Percentiles rank a stretch among this genome's conserved stretches.
These are phyloP conservation scores for Engystomops pustulosus DNA, from an alignment of 2,113 vertebrate species.

Conservation along the genomic window DNA sequence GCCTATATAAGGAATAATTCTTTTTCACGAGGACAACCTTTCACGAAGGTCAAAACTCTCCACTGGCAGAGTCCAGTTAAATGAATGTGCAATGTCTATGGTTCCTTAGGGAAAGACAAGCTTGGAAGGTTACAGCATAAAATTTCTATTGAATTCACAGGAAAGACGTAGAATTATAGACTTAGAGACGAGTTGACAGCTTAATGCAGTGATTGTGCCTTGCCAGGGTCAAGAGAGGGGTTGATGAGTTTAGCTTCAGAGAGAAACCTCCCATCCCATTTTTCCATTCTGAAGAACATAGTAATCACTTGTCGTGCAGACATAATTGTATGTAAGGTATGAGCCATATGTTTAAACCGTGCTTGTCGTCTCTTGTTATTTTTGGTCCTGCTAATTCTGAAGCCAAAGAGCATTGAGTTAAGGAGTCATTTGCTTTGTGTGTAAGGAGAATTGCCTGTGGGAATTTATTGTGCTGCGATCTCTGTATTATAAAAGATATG, in stretches of 20 bases:
- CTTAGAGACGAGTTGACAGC: slow-evolving; percentile 54
- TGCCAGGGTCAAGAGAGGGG: slow-evolving; percentile 45
- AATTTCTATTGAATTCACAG: slow-evolving; percentile 44
- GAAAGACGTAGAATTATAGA: slow-evolving; percentile 52
- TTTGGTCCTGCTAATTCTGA: slow-evolving; percentile 20
- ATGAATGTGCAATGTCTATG: slow-evolving; percentile 48
- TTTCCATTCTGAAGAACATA: slow-evolving; percentile 45
- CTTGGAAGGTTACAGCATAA: slow-evolving; percentile 40
- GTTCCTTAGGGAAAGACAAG: slow-evolving; percentile 45
- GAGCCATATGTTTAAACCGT: slow-evolving; percentile 48
- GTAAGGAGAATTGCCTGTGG: neutral
- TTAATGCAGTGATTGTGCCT: slow-evolving; percentile 53
- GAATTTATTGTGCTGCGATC: neutral
- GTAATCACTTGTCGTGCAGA: slow-evolving; percentile 46
- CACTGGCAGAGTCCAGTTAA: slow-evolving; percentile 50
- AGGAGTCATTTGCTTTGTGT: neutral
- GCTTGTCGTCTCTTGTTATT: slow-evolving; percentile 40
- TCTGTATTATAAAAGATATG: neutral
- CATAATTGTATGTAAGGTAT: slow-evolving; percentile 52
- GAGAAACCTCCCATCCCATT: slow-evolving; percentile 43
- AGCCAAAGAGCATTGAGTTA: neutral
- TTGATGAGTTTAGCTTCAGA: slow-evolving; percentile 56
- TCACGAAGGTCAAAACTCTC: slow-evolving; percentile 48
- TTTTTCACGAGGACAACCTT: slow-evolving; percentile 52
- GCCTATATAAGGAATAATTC: slow-evolving; percentile 48